phyloP scores from a whole-genome alignment of 2,888 invertebrate species.

The Chloroclysta siterata region DNA sequence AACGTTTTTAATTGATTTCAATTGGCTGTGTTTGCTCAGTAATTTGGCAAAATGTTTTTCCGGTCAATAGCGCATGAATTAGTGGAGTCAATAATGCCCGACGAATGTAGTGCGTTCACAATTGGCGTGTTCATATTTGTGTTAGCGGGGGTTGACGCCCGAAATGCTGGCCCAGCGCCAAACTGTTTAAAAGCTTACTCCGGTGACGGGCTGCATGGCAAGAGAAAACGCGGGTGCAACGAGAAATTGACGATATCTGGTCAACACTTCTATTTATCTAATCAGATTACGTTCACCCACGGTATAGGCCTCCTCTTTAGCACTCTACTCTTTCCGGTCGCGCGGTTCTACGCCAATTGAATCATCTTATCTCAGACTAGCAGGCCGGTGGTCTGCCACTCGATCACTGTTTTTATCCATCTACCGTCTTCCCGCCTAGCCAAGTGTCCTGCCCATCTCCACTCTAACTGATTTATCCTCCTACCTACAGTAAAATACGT shows the following conservation, averaged over 20 bases:
- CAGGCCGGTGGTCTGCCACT: too few species aligned
- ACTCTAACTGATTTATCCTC: too few species aligned
- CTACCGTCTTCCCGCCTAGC: too few species aligned
- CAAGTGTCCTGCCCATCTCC: too few species aligned
- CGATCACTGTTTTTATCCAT: too few species aligned
- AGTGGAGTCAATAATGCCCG: slow-evolving; percentile 39
- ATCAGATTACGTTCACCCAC: too few species aligned
- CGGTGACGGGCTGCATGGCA: slow-evolving; percentile 37
- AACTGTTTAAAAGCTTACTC: slow-evolving; percentile 66
- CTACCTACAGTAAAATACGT: too few species aligned
- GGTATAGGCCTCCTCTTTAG: too few species aligned
- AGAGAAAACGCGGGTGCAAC: slow-evolving; percentile 32
- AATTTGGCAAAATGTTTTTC: slow-evolving; percentile 32
- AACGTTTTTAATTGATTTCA: slow-evolving; percentile 24
- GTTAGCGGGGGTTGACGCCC: slow-evolving; percentile 68
- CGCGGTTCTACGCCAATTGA: too few species aligned
- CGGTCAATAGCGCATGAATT: slow-evolving; percentile 37
- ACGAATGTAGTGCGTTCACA: slow-evolving; percentile 34
- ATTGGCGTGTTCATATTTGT: slow-evolving; percentile 51
- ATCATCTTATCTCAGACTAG: too few species aligned
- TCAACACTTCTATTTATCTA: too few species aligned
- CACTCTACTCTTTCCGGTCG: too few species aligned
- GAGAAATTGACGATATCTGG: background rate
- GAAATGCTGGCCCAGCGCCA: slow-evolving; percentile 67
- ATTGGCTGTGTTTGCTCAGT: slow-evolving; percentile 32